Percentiles rank a stretch among this genome's conserved stretches.
phyloP scores from a whole-genome alignment of 2,888 invertebrate genomes.

The Diachrysia chrysitis region DNA sequence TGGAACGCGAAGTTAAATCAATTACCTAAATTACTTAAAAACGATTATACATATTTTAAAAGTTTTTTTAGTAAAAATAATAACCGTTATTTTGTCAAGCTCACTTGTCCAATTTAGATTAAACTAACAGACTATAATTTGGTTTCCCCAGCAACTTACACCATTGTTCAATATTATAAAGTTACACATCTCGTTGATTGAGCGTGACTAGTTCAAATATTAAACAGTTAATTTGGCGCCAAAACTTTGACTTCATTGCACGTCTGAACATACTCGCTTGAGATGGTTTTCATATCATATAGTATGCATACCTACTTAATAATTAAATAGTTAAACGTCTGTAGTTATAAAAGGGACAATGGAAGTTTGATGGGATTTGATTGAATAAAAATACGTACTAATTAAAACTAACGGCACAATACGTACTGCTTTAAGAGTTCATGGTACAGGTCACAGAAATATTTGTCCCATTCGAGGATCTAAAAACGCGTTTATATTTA shows the following conservation, averaged over 20 bases:
- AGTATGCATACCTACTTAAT: not conserved
- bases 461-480: too few species aligned
- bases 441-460: too few species aligned
- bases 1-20: too few species aligned
- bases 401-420: too few species aligned
- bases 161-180: constrained; percentile 12
- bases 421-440: too few species aligned
- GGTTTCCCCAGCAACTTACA: not conserved
- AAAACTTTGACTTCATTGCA: constrained; percentile 18
- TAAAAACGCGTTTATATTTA: too few species aligned
- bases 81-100: too few species aligned
- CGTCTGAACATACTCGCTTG: not conserved
- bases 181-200: constrained; percentile 14
- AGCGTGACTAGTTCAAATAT: constrained; percentile 29
- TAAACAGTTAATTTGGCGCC: constrained; percentile 34
- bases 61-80: too few species aligned
- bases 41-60: too few species aligned
- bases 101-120: not conserved
- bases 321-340: not conserved
- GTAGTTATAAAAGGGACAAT: not conserved
- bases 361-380: not conserved
- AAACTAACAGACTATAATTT: not conserved
- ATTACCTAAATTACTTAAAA: too few species aligned
- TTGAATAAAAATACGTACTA: too few species aligned
- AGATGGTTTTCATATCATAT: not conserved